Evolutionary conservation across 2,888 invertebrate species (phyloP).

Genomic region (Drosophila siamana): DNA sequence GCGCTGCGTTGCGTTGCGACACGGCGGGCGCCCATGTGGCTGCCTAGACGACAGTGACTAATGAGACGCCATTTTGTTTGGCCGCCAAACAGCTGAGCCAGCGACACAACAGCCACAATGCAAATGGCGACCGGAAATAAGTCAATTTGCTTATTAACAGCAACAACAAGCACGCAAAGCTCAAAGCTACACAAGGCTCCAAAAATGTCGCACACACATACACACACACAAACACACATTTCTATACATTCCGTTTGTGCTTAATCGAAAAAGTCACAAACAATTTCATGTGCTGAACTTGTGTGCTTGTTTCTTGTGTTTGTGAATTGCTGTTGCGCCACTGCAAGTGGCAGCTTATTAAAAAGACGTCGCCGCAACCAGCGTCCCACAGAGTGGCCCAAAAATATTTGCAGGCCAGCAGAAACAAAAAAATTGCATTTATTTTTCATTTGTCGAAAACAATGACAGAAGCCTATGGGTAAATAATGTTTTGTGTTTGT

Average conservation of each 20-base stretch:
- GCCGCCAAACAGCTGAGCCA: conserved; percentile 68
- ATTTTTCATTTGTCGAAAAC: conserved; percentile 25
- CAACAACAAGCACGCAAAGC: conserved; percentile 39
- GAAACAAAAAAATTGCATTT: conserved; percentile 43
- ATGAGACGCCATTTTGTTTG: conserved; percentile 76
- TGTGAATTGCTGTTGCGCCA: conserved; percentile 47
- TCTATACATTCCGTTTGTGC: conserved; percentile 23
- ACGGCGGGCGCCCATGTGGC: conserved; percentile 43
- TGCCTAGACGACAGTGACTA: conserved; percentile 78
- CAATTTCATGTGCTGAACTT: conserved; percentile 51
- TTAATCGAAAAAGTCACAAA: conserved; percentile 79
- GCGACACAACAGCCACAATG: conserved; percentile 44
- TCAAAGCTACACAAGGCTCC: conserved; percentile 62
- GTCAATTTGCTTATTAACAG: conserved; percentile 76
- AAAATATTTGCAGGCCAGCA: conserved; percentile 47
- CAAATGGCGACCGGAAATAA: conserved; percentile 72
- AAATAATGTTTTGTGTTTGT: neutral
- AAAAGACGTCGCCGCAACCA: conserved; percentile 59
- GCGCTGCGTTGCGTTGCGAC: neutral
- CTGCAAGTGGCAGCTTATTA: conserved; percentile 81
- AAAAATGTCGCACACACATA: conserved; percentile 56
- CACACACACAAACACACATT: conserved; percentile 46
- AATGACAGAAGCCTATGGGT: neutral
- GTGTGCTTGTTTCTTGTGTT: conserved; percentile 16
- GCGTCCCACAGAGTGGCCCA: conserved; percentile 23